These are phyloP conservation scores for Pithys albifrons DNA, from an alignment of 2,113 vertebrate genomes.

Conservation along the genomic window DNA sequence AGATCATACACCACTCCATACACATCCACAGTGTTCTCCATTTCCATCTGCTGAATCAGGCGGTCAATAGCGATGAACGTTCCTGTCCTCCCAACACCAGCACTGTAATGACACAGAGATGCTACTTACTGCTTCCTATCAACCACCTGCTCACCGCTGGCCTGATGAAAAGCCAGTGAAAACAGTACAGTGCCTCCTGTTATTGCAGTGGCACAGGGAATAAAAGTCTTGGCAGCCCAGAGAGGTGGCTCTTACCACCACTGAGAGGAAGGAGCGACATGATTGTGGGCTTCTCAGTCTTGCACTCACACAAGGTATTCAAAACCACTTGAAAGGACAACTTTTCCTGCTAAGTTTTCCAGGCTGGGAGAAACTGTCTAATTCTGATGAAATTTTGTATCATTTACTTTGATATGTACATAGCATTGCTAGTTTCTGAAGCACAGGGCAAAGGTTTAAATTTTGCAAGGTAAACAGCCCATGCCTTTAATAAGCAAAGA, in stretches of 20 bases:
- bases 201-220: not conserved
- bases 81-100: conserved; percentile 94
- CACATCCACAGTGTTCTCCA: conserved; percentile 87
- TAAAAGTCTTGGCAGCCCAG: not conserved
- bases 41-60: conserved; percentile 92
- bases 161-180: not conserved
- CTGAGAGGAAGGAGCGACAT: not conserved
- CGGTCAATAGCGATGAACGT: conserved; percentile 93
- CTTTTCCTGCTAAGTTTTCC: not conserved
- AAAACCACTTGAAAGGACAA: not conserved
- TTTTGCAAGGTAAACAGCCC: not conserved
- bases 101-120: conserved; percentile 68
- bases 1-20: conserved; percentile 87
- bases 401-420: not conserved
- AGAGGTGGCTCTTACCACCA: not conserved
- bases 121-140: not conserved
- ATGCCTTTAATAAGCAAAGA: not conserved
- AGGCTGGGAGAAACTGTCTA: not conserved
- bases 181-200: not conserved
- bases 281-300: not conserved
- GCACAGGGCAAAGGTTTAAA: fast-evolving
- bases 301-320: fast-evolving
- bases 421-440: not conserved
- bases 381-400: not conserved
- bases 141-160: not conserved